A percentile compares a stretch with the other conserved stretches of the same genome.
These are phyloP conservation scores for Drosophila tani DNA, from an alignment of 1,140 invertebrate genomes.

Conservation along the genomic window DNA sequence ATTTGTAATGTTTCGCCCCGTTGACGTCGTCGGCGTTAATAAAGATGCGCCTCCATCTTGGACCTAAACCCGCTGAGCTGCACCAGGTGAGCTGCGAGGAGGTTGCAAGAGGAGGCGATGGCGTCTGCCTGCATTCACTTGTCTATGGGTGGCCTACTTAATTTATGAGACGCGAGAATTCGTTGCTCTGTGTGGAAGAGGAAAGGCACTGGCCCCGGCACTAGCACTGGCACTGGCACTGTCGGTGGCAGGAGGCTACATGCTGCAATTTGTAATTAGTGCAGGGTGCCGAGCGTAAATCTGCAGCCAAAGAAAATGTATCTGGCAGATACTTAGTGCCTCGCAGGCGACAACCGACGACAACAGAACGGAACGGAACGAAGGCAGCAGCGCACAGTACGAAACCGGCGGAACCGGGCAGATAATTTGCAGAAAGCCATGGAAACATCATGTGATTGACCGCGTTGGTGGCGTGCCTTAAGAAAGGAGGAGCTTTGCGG, in stretches of 20 bases:
- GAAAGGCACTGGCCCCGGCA: background rate
- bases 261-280: conserved; percentile 80
- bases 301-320: conserved; percentile 69
- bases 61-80: conserved; percentile 62
- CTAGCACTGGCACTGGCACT: background rate
- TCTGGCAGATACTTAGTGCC: conserved; percentile 68
- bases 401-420: conserved; percentile 10
- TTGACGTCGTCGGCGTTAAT: conserved; percentile 79
- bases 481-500: conserved; percentile 4
- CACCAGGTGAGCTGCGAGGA: conserved; percentile 30
- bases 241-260: conserved; percentile 30
- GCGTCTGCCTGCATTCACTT: conserved; percentile 46
- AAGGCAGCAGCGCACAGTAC: background rate
- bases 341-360: conserved; percentile 50
- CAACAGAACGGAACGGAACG: conserved; percentile 43
- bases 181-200: conserved; percentile 46
- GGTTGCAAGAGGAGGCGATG: too few species aligned
- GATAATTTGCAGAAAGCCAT: conserved; percentile 58
- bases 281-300: conserved; percentile 71
- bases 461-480: conserved; percentile 48
- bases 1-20: conserved; percentile 82
- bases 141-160: conserved; percentile 82
- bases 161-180: conserved; percentile 82
- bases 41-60: conserved; percentile 69
- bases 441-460: conserved; percentile 74